Percentiles rank a stretch among this genome's conserved stretches.
These are phyloP conservation scores for Percina caprodes DNA, from an alignment of 2,113 vertebrate genomes.

Conservation along the genomic window DNA sequence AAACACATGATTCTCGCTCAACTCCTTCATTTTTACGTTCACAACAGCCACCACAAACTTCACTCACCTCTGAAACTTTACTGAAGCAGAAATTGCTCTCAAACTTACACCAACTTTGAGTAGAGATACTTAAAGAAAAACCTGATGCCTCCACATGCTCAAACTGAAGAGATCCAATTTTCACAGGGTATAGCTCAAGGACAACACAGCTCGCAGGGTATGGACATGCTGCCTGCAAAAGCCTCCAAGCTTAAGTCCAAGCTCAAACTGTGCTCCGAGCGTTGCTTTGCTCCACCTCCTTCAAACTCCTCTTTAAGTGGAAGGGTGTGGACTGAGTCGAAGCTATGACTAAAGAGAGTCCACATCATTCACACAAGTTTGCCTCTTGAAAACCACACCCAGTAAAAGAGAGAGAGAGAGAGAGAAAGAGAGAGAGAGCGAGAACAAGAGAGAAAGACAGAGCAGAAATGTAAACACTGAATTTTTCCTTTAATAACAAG, in stretches of 20 bases:
- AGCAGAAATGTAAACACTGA: conserved; percentile 74
- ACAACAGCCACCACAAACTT: conserved; percentile 17
- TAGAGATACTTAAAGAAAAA: neutral
- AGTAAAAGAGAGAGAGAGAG: conserved; percentile 61
- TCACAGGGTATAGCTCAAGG: conserved; percentile 45
- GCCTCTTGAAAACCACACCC: conserved; percentile 84
- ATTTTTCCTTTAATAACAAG: conserved; percentile 84
- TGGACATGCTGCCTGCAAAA: conserved; percentile 46
- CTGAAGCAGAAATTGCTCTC: conserved; percentile 42
- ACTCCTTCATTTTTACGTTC: conserved; percentile 43
- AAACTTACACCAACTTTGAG: conserved; percentile 62
- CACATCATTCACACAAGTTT: conserved; percentile 86
- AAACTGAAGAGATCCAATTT: conserved; percentile 63
- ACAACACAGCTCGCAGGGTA: conserved; percentile 43
- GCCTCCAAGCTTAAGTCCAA: conserved; percentile 62
- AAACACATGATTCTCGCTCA: neutral
- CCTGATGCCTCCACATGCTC: conserved; percentile 25
- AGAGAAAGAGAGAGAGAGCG: conserved; percentile 21
- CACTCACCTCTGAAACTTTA: conserved; percentile 58
- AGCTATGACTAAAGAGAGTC: conserved; percentile 70
- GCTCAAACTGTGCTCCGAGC: conserved; percentile 60
- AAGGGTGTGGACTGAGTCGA: conserved; percentile 81
- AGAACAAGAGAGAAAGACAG: conserved; percentile 13
- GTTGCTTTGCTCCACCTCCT: conserved; percentile 76
- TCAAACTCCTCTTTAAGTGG: conserved; percentile 72